Percentiles rank a stretch among this genome's conserved stretches.
Conservation (phyloP, 2,797 vertebrate species). For the Sebastes hopkinsi region DNA sequence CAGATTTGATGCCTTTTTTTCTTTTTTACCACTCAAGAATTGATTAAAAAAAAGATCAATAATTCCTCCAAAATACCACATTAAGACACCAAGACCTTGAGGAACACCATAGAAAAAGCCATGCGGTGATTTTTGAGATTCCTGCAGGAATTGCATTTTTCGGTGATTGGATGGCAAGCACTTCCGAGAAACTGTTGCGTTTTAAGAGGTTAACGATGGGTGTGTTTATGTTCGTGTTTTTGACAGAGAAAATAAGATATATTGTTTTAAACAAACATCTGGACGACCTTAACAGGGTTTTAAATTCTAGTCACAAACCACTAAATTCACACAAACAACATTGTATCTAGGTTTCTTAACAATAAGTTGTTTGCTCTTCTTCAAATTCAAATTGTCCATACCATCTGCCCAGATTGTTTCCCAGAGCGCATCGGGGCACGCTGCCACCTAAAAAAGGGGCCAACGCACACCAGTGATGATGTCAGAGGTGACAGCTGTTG, state of each 20-base stretch:
- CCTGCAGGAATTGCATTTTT: too few relatives aligned
- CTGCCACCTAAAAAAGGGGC: constrained; percentile 52
- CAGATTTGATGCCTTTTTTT: too few relatives aligned
- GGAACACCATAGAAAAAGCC: too few relatives aligned
- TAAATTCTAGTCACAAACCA: neutral
- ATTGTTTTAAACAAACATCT: neutral
- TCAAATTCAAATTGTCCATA: constrained; percentile 12
- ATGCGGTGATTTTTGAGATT: too few relatives aligned
- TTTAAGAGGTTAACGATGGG: neutral
- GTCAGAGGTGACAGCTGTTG: constrained; percentile 66
- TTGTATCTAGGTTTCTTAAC: neutral
- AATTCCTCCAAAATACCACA: too few relatives aligned
- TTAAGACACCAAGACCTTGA: too few relatives aligned
- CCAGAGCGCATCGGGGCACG: constrained; percentile 34
- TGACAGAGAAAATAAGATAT: neutral
- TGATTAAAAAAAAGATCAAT: too few relatives aligned
- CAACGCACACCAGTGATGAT: constrained; percentile 48
- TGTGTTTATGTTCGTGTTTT: neutral
- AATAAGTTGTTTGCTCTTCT: neutral
- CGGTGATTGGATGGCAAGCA: too few relatives aligned
- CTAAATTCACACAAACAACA: neutral
- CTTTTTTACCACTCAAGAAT: too few relatives aligned
- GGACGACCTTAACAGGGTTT: neutral
- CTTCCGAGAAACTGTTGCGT: too few relatives aligned
- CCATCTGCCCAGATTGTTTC: constrained; percentile 48